phyloP scores from a whole-genome alignment of 2,113 vertebrate species.

The Myrmecobius fasciatus region DNA sequence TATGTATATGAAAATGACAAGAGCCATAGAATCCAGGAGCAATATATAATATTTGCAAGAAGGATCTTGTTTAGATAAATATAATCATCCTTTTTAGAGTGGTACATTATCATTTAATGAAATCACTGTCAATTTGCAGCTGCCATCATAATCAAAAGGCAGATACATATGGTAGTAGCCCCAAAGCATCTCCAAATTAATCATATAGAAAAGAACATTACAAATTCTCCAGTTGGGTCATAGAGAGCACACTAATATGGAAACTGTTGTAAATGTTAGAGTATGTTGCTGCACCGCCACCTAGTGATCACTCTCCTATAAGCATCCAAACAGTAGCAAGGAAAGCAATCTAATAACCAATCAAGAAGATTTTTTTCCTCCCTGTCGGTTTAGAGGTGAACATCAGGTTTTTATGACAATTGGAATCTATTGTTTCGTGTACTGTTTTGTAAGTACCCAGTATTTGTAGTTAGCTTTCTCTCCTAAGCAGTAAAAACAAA shows the following conservation, averaged over 20 bases:
- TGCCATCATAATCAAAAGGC: background rate
- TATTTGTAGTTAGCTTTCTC: background rate
- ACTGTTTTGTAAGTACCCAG: slow-evolving; percentile 21
- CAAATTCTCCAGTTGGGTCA: background rate
- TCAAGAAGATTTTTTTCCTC: background rate
- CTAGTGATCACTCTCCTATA: background rate
- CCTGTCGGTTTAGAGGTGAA: background rate
- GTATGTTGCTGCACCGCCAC: background rate
- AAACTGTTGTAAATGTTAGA: background rate
- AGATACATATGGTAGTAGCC: background rate
- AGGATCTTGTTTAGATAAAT: background rate
- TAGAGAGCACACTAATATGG: background rate
- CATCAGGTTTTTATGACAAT: background rate
- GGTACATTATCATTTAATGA: no score
- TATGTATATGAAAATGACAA: background rate
- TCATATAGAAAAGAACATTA: background rate
- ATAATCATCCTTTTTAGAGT: background rate
- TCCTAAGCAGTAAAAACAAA: background rate
- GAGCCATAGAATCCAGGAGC: background rate
- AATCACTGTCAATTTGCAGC: background rate
- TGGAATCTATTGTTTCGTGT: background rate
- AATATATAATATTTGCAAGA: background rate
- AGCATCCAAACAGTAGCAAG: background rate
- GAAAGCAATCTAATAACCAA: background rate
- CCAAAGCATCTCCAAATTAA: background rate